Base-by-base conservation (phyloP, 2,888 invertebrate genomes). In the Drosophila cognata region DNA sequence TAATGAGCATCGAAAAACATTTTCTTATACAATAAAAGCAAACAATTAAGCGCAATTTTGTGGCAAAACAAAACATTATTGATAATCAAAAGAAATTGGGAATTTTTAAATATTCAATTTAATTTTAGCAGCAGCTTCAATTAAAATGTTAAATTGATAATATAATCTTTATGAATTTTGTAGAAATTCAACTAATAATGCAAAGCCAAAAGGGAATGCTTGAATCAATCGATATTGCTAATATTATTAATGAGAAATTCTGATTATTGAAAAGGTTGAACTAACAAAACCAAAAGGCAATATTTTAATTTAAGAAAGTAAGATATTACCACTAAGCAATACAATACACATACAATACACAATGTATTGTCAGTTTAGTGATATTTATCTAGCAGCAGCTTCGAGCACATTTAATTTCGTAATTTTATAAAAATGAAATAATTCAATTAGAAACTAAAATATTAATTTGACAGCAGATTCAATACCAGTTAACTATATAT, bases 11-110 rank as follows among this genome's bases (percentile, higher is more conserved):
- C 21, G 31, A 52, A 52, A 21, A 41, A 18, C 28, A 28, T 36
- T 36, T 28, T 33, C 35, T 53, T 53, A 33, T 53, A 16, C 21
- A 52, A 52, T 33, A 52, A n/a, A 21, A 21, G 52, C 31, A 53
- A 38, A 56, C 38, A 56, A 29, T 36, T 7, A 7, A 8, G 38
- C 28, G 5, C 36, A 21, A n/a, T 28, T 36, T 28, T 18, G 8
- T 11, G 16, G 13, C 21, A 46, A 16, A 46, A 8, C 7, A 25
- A 25, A 25, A 21, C 16, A 46, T 46, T 46, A 4, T 8, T 46
- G 16, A 25, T 46, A 25, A 21, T 5, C 46, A 16, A 46, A 46
- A 4, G 2, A 16, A 46, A 46, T 8, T 16, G 8, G 7, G 4
- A 8, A 25, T 16, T 25, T 21, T 1, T 8, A 25, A 16, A 46